These are phyloP conservation scores for Cynoglossus semilaevis DNA, from an alignment of 2,113 vertebrate genomes.

Conservation along the genomic window DNA sequence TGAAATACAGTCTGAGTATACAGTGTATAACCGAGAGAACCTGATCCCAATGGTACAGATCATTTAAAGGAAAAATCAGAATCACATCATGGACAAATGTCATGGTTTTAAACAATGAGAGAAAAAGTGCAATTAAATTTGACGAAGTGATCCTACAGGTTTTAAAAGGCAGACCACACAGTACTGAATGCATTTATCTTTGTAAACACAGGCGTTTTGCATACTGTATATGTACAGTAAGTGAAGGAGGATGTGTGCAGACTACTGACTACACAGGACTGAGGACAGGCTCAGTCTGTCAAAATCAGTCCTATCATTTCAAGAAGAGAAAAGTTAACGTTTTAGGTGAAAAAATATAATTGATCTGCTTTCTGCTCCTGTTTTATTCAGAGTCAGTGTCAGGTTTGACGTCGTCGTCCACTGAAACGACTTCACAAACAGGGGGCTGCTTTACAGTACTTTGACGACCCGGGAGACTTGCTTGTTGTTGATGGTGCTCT, in stretches of 20 bases:
- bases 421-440: neutral
- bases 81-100: too few relatives aligned
- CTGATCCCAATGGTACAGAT: too few relatives aligned
- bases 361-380: neutral
- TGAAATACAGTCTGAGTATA: too few relatives aligned
- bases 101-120: neutral
- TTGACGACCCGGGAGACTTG: neutral
- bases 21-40: too few relatives aligned
- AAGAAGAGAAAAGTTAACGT: too few relatives aligned
- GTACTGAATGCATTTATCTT: neutral
- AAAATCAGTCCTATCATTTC: too few relatives aligned
- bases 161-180: neutral
- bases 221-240: neutral
- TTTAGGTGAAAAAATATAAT: too few relatives aligned
- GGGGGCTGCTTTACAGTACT: conserved; percentile 13
- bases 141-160: neutral
- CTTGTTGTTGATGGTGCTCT: neutral
- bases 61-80: too few relatives aligned
- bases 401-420: neutral
- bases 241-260: too few relatives aligned
- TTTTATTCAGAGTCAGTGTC: conserved; percentile 15
- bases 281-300: too few relatives aligned
- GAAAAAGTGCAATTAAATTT: neutral
- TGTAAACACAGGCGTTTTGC: conserved; percentile 6
- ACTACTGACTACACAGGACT: too few relatives aligned